Percentiles rank a stretch among this genome's conserved stretches.
Conservation (phyloP, 2,888 invertebrate species). For the Drosophila rellima region DNA sequence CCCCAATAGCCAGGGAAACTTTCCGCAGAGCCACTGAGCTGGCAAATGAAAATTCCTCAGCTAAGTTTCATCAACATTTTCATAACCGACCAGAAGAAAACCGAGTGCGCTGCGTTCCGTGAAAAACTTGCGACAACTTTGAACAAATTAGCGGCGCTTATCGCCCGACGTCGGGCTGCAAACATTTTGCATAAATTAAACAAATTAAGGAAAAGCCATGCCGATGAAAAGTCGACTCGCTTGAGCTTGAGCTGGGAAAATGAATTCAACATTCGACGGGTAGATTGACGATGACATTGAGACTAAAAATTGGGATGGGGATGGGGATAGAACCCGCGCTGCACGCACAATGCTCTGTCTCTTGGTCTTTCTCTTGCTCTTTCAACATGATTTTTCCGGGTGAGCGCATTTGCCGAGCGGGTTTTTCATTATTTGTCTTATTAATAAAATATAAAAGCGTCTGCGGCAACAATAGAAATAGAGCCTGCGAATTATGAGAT, state of each 20-base stretch:
- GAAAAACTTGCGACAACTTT: conserved; percentile 70
- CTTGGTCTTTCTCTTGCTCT: conserved; percentile 1
- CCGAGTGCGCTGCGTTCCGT: conserved; percentile 1
- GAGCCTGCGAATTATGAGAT: conserved; percentile 45
- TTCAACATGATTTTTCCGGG: conserved; percentile 64
- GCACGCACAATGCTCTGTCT: conserved; percentile 7
- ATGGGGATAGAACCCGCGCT: not conserved
- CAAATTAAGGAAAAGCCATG: conserved; percentile 71
- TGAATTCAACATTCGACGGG: conserved; percentile 40
- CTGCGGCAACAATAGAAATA: conserved; percentile 44
- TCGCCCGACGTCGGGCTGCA: conserved; percentile 51
- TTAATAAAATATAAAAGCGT: conserved; percentile 63
- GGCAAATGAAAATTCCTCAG: conserved; percentile 56
- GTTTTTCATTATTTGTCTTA: conserved; percentile 71
- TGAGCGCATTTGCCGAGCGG: conserved; percentile 59
- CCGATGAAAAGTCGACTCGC: conserved; percentile 14
- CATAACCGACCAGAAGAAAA: conserved; percentile 21
- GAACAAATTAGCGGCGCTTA: conserved; percentile 77
- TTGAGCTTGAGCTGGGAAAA: conserved; percentile 28
- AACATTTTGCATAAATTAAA: conserved; percentile 83
- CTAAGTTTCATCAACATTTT: conserved; percentile 48
- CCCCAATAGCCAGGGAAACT: conserved; percentile 27
- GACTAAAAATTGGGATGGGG: not conserved
- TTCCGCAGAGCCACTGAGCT: conserved; percentile 39
- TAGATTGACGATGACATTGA: conserved; percentile 37